Percentiles rank a stretch among this genome's conserved stretches.
phyloP scores from a whole-genome alignment of 2,113 vertebrate genomes.

The Corythornis vintsioides region DNA sequence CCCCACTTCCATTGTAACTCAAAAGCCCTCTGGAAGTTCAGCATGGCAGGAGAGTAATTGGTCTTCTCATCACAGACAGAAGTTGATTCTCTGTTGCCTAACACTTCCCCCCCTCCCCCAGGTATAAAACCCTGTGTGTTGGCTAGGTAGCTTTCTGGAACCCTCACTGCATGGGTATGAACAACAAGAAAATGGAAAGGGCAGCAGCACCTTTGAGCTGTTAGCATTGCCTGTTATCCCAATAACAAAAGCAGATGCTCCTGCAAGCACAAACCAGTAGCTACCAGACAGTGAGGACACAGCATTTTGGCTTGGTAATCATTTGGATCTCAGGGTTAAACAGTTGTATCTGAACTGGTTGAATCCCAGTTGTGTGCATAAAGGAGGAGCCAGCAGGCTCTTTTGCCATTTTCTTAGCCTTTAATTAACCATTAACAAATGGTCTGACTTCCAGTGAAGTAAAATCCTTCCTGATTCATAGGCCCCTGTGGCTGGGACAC shows the following conservation, averaged over 20 bases:
- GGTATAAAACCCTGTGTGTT: background rate
- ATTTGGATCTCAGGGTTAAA: background rate
- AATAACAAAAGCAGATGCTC: background rate
- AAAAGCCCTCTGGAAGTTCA: background rate
- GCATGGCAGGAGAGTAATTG: background rate
- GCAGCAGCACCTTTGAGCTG: background rate
- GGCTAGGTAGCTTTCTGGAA: background rate
- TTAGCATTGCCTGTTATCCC: background rate
- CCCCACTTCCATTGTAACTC: background rate
- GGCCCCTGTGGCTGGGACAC: background rate
- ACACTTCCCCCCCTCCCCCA: fast-evolving
- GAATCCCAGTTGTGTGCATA: background rate
- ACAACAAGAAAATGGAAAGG: background rate
- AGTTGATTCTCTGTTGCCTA: background rate
- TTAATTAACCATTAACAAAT: background rate
- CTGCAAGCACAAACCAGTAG: background rate
- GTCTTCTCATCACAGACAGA: background rate
- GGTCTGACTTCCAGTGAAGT: background rate
- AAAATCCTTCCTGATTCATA: background rate
- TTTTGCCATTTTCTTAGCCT: background rate
- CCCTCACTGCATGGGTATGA: background rate
- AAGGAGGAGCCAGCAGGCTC: background rate
- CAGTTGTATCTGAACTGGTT: background rate
- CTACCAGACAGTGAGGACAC: background rate
- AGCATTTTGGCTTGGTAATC: background rate